These are phyloP conservation scores for Haemorhous mexicanus DNA, from an alignment of 2,113 vertebrate genomes.

Conservation along the genomic window DNA sequence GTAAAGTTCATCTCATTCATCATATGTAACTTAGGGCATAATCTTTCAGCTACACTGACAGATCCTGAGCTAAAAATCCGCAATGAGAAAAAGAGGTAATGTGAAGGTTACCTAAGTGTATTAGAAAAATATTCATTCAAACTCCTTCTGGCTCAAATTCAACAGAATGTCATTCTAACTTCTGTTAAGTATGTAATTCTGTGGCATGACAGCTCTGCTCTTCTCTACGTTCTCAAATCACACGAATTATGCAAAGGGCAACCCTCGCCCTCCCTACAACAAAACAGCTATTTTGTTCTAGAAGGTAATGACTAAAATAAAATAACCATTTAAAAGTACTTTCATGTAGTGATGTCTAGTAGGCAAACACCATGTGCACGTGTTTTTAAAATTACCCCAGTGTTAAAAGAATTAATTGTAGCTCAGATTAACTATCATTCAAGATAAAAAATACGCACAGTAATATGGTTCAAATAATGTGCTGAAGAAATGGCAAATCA, in stretches of 20 bases:
- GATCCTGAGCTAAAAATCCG: not conserved
- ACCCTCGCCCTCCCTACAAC: not conserved
- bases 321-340: not conserved
- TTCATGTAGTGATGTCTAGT: not conserved
- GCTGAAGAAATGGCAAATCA: slow-evolving; percentile 37
- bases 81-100: not conserved
- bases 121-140: not conserved
- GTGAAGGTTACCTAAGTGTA: not conserved
- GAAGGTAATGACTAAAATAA: not conserved
- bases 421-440: slow-evolving; percentile 17
- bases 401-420: slow-evolving; percentile 27
- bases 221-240: not conserved
- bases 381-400: not conserved
- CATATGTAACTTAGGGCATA: not conserved
- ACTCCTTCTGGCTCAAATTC: not conserved
- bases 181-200: not conserved
- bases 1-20: not conserved
- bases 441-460: not conserved
- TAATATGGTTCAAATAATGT: slow-evolving; percentile 38
- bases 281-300: not conserved
- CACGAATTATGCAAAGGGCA: not conserved
- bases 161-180: not conserved
- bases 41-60: not conserved
- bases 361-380: not conserved
- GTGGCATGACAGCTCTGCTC: not conserved